Conservation (phyloP, 2,797 vertebrate species). For the Limnodromus scolopaceus region DNA sequence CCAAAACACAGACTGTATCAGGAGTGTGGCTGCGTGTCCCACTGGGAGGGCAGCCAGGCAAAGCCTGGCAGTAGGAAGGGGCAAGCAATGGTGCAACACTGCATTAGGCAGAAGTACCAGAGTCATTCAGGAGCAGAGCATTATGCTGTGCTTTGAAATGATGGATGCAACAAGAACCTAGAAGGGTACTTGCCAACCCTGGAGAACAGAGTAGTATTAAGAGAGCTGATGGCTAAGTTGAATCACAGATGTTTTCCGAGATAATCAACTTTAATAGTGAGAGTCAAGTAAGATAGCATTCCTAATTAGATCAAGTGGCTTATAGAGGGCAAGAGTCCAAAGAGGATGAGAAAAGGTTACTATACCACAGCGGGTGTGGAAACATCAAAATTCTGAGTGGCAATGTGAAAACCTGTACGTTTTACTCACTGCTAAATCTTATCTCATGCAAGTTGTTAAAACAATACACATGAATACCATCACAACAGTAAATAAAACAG, state of each 20-base stretch:
- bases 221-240: background rate
- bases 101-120: background rate
- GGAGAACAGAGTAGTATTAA: background rate
- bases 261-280: background rate
- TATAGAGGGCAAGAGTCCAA: background rate
- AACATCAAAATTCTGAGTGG: background rate
- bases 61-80: background rate
- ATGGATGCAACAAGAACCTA: background rate
- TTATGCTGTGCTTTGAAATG: background rate
- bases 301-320: conserved; percentile 8
- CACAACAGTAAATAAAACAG: background rate
- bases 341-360: background rate
- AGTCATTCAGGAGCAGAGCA: background rate
- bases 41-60: background rate
- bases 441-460: background rate
- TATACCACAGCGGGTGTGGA: background rate
- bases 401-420: background rate
- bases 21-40: fast-evolving
- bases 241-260: background rate
- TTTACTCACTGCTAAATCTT: background rate
- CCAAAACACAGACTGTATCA: background rate
- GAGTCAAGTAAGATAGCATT: background rate
- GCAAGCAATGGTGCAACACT: background rate
- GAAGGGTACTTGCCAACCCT: background rate
- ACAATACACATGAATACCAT: background rate